Base-by-base conservation (phyloP, 2,113 vertebrate species). In the Indri indri region DNA sequence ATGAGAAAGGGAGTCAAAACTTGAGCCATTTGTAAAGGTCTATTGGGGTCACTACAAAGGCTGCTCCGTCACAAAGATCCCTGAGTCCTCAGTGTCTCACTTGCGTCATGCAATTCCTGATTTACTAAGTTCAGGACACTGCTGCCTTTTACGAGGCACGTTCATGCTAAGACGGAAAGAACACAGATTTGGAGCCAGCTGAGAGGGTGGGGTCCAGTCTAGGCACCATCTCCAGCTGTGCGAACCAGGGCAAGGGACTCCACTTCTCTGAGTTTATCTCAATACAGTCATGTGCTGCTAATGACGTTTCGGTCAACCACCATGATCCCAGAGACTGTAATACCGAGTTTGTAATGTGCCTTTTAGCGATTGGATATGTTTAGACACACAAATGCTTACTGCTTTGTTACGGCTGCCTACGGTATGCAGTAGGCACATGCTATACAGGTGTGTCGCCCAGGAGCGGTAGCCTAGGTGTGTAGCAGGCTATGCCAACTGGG, bases 151-250 rank as follows among this genome's bases (percentile, higher is more conserved):
- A 17, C 45, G 17, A 25, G 30, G 70, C 12, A 1, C 1, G 1
- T 27, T 27, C 86, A 1, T 11, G 20, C 40, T 42, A 30, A 27
- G 12, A 30, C 45, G 71, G 25, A 1, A 7, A 17, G 37, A 47
- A 11, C 40, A 11, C 2, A 13, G 40, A 40, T 76, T 25, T 25
- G 16, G 54, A 25, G 70, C 42, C 40, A 7, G 71, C 40, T 10
- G 13, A 5, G 68, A 40, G 10, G 66, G 3, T 1, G 18, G 25
- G 11, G 11, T 73, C 68, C 12, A 8, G 40, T 16, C 70, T 34
- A 0, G 30, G 52, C 27, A 2, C 5, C 3, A n/a, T 42, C 13
- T n/a, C 71, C 34, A n/a, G 57, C 57, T 18, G 14, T 1, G 8
- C 20, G 86, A n/a, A 73, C 54, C 30, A 2, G 20, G 40, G 30